Conservation (phyloP, 2,888 invertebrate species). For the Tyria jacobaeae region DNA sequence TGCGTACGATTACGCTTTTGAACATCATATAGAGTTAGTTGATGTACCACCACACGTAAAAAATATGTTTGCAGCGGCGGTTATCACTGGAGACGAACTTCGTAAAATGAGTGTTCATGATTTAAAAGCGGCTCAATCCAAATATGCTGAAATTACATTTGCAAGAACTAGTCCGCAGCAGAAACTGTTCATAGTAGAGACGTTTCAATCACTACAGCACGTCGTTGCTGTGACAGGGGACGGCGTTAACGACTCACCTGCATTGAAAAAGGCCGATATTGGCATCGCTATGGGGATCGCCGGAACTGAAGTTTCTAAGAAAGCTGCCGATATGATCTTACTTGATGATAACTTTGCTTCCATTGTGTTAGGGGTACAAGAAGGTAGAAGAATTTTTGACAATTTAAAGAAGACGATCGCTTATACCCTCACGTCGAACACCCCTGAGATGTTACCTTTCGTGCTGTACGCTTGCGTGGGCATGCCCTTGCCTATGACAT, state of each 20-base stretch:
- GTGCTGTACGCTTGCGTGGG: slow-evolving; percentile 90
- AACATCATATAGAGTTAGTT: slow-evolving; percentile 83
- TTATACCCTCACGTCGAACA: slow-evolving; percentile 93
- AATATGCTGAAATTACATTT: slow-evolving; percentile 91
- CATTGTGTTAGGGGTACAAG: slow-evolving; percentile 94
- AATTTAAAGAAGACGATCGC: slow-evolving; percentile 95
- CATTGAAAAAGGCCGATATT: slow-evolving; percentile 94
- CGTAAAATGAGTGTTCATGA: slow-evolving; percentile 85
- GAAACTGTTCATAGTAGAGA: slow-evolving; percentile 90
- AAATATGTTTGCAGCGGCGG: slow-evolving; percentile 71
- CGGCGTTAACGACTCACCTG: slow-evolving; percentile 96
- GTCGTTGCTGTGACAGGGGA: slow-evolving; percentile 96
- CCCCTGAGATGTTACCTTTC: slow-evolving; percentile 95
- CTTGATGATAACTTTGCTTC: slow-evolving; percentile 96
- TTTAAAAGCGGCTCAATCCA: slow-evolving; percentile 86
- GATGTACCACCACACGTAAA: slow-evolving; percentile 83
- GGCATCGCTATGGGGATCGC: slow-evolving; percentile 93
- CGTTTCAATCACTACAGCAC: slow-evolving; percentile 91
- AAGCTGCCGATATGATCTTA: slow-evolving; percentile 96
- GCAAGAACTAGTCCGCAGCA: slow-evolving; percentile 91
- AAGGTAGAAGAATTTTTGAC: slow-evolving; percentile 93
- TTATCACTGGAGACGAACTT: slow-evolving; percentile 84
- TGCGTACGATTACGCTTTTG: slow-evolving; percentile 90
- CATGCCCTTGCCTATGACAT: slow-evolving; percentile 90
- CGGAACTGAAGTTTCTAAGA: slow-evolving; percentile 93